Evolutionary conservation across 2,888 invertebrate species (phyloP).

Genomic region (Agonum fuliginosum): DNA sequence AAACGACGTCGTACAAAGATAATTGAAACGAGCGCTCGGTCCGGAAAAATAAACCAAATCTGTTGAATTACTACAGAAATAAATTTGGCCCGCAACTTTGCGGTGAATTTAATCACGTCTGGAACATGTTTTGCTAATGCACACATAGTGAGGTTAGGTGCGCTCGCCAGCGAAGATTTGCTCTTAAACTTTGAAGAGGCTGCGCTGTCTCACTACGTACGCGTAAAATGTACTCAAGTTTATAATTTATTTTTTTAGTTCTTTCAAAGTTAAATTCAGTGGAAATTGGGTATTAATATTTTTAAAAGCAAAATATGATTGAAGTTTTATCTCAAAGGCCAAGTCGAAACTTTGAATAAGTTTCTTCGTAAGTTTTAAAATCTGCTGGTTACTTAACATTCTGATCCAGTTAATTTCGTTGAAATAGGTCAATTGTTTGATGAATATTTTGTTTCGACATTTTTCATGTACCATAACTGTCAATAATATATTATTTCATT

Average conservation of each 20-base stretch:
- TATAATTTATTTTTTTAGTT: constrained; percentile 27
- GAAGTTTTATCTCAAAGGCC: constrained; percentile 12
- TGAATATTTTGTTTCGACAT: too few species aligned
- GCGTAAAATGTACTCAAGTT: neutral
- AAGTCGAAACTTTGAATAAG: neutral
- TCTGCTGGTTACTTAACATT: neutral
- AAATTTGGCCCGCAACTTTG: constrained; percentile 27
- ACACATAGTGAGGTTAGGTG: neutral
- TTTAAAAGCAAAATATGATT: constrained; percentile 16
- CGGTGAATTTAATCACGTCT: constrained; percentile 9
- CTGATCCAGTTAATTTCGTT: too few species aligned
- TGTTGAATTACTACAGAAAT: constrained; percentile 38
- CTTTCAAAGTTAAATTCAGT: constrained; percentile 7
- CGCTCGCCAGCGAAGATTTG: neutral
- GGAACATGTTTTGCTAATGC: constrained; percentile 21
- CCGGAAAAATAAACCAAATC: constrained; percentile 42
- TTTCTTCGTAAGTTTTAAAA: neutral
- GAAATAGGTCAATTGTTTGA: neutral
- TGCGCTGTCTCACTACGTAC: neutral
- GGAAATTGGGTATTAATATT: constrained; percentile 25
- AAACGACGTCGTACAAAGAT: constrained; percentile 43
- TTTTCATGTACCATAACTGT: too few species aligned
- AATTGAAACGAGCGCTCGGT: constrained; percentile 38
- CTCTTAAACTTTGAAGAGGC: neutral
- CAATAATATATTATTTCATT: too few species aligned